Percentiles rank a stretch among this genome's conserved stretches.
Evolutionary conservation across 2,888 invertebrate genomes (phyloP).

Genomic region (Meghimatium bilineatum): DNA sequence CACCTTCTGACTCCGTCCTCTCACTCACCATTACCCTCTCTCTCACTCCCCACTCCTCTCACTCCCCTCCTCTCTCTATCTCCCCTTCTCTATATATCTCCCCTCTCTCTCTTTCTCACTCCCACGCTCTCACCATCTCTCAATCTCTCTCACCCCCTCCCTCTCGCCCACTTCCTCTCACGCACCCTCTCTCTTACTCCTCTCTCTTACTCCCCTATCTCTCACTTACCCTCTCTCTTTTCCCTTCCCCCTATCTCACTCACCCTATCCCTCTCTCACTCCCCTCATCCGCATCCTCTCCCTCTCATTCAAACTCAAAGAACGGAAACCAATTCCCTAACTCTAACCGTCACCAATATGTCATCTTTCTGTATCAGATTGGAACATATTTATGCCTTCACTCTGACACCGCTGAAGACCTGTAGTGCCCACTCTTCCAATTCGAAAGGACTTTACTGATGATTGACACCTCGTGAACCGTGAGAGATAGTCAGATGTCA

Average conservation of each 20-base stretch:
- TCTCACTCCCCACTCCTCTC: too few species aligned
- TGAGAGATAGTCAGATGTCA: slow-evolving; percentile 18
- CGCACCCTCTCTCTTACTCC: too few species aligned
- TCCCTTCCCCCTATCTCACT: background rate
- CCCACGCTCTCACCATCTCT: too few species aligned
- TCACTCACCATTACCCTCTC: too few species aligned
- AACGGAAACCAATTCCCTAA: background rate
- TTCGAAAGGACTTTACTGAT: background rate
- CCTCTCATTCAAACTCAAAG: background rate
- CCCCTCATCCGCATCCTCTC: background rate
- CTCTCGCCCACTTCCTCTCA: too few species aligned
- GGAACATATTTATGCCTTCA: background rate
- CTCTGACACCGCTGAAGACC: background rate
- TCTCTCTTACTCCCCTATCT: too few species aligned
- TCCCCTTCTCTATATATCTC: too few species aligned
- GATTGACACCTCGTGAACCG: slow-evolving; percentile 3
- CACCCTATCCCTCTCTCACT: background rate
- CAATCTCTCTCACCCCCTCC: too few species aligned
- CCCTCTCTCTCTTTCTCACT: too few species aligned
- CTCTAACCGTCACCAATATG: background rate
- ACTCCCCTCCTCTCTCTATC: too few species aligned
- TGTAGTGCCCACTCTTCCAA: slow-evolving; percentile 6
- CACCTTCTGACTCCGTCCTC: too few species aligned
- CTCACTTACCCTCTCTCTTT: background rate
- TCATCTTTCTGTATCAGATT: background rate